These are phyloP conservation scores for Drosophila bocqueti DNA, from an alignment of 1,140 invertebrate genomes.

Conservation along the genomic window DNA sequence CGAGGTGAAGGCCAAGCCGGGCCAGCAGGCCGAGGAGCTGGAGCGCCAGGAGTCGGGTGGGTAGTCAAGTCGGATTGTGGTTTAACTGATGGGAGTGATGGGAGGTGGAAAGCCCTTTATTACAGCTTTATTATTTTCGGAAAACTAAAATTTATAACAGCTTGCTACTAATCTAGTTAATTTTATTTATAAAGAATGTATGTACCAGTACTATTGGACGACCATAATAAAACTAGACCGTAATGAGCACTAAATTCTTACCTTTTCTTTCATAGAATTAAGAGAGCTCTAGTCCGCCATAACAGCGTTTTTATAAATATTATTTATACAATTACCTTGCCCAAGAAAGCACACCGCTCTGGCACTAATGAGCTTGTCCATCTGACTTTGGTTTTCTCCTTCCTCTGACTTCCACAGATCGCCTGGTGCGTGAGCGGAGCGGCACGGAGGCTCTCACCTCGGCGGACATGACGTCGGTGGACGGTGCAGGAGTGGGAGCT, in stretches of 20 bases:
- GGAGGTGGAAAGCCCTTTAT: not conserved
- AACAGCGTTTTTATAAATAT: not conserved
- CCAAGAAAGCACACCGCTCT: not conserved
- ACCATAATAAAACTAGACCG: slow-evolving; percentile 5
- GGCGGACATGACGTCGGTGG: slow-evolving; percentile 77
- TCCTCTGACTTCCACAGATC: slow-evolving; percentile 52
- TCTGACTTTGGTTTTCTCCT: slow-evolving; percentile 7
- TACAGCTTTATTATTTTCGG: slow-evolving; percentile 6
- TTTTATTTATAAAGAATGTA: not conserved
- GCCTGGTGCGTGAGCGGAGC: slow-evolving; percentile 78
- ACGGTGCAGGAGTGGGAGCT: slow-evolving; percentile 20
- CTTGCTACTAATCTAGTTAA: slow-evolving; percentile 7
- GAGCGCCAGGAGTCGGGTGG: slow-evolving; percentile 86
- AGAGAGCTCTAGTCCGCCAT: not conserved
- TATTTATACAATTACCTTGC: not conserved
- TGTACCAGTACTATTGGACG: slow-evolving; percentile 1
- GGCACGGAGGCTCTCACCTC: slow-evolving; percentile 83
- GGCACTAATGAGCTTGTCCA: slow-evolving; percentile 20
- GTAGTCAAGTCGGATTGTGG: slow-evolving; percentile 13
- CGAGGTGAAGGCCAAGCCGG: slow-evolving; percentile 90
- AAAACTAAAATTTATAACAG: not conserved
- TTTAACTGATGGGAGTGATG: not conserved
- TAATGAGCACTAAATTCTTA: slow-evolving; percentile 7
- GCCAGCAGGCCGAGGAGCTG: slow-evolving; percentile 92
- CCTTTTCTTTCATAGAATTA: not conserved